phyloP scores from a whole-genome alignment of 2,888 invertebrate genomes.

The Gymnocheta viridis region DNA sequence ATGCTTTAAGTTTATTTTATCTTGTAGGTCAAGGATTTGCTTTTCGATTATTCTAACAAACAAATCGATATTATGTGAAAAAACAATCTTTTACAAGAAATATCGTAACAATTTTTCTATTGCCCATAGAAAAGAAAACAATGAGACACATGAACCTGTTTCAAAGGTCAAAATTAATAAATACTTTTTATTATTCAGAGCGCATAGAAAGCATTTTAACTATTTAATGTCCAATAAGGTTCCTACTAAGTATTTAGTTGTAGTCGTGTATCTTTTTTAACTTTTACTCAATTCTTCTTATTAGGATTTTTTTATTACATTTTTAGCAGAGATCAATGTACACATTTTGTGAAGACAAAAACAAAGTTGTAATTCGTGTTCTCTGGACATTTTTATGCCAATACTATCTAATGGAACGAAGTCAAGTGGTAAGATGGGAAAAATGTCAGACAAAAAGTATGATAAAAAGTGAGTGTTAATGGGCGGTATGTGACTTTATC shows the following conservation, averaged over 20 bases:
- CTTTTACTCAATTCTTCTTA: neutral
- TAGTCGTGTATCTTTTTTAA: neutral
- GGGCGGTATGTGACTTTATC: conserved; percentile 71
- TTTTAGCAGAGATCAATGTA: conserved; percentile 61
- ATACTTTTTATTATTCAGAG: conserved; percentile 67
- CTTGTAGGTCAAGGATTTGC: conserved; percentile 63
- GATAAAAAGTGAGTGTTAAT: conserved; percentile 70
- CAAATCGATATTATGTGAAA: conserved; percentile 49
- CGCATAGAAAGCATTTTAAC: conserved; percentile 63
- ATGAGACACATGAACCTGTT: conserved; percentile 40
- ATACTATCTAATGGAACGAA: conserved; percentile 40
- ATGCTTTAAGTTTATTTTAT: conserved; percentile 13
- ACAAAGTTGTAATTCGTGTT: conserved; percentile 5
- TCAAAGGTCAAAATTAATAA: conserved; percentile 68
- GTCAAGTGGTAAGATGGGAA: conserved; percentile 13
- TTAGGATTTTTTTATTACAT: neutral
- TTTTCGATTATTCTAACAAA: conserved; percentile 28
- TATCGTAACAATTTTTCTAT: conserved; percentile 27
- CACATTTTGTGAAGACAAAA: conserved; percentile 73
- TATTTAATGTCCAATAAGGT: conserved; percentile 52
- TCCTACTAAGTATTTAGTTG: conserved; percentile 13
- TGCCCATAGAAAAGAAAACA: conserved; percentile 41
- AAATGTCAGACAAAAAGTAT: conserved; percentile 37
- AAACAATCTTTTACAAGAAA: conserved; percentile 1
- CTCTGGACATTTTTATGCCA: conserved; percentile 38